Conservation (phyloP, 2,113 vertebrate species). For the Motacilla alba region DNA sequence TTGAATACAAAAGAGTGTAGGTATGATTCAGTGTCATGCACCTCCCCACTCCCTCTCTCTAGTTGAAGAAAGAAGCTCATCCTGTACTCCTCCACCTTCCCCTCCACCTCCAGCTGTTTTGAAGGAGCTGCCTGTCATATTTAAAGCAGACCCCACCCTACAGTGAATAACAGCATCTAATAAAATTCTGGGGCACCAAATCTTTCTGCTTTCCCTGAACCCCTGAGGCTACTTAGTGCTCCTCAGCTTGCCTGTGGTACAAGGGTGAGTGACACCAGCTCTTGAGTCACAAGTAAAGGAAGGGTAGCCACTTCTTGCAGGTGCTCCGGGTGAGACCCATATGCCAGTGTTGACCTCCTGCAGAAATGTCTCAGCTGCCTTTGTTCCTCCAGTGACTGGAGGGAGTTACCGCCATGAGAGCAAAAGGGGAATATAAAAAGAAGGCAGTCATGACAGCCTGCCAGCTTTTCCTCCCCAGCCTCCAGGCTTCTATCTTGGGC, state of each 20-base stretch:
- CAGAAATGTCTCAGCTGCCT: neutral
- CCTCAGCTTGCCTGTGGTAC: neutral
- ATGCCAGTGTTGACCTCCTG: neutral
- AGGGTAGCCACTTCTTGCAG: neutral
- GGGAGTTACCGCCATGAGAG: neutral
- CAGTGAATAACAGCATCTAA: neutral
- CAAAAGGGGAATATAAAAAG: neutral
- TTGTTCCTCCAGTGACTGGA: neutral
- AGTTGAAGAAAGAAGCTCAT: neutral
- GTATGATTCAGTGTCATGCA: neutral
- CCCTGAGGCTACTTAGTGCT: neutral
- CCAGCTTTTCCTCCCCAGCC: neutral
- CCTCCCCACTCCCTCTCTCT: neutral
- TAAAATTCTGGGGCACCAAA: neutral
- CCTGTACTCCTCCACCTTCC: neutral
- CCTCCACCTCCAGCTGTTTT: neutral
- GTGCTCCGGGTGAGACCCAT: neutral
- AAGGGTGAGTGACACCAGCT: neutral
- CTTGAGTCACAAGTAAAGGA: fast-evolving
- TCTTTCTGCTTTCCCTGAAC: neutral
- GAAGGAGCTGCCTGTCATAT: neutral
- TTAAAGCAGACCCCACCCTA: neutral
- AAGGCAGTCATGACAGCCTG: neutral
- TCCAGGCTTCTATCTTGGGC: neutral
- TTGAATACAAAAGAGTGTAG: neutral